phyloP scores from a whole-genome alignment of 2,888 invertebrate species.

The Leuctra nigra region DNA sequence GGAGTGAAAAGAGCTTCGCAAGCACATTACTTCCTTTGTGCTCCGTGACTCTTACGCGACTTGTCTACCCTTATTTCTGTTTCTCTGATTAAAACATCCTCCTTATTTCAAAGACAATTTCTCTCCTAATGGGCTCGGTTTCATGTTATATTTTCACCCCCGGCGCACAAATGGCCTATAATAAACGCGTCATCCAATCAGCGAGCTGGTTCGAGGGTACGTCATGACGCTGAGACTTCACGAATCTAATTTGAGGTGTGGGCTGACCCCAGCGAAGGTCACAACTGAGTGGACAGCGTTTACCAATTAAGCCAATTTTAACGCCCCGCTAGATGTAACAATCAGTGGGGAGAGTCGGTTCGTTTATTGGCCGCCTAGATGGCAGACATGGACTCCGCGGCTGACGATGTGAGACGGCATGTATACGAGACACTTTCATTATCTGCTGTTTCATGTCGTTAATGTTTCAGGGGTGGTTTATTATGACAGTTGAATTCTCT shows the following conservation, averaged over 20 bases:
- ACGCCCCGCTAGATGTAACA: not conserved
- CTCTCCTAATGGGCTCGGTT: not conserved
- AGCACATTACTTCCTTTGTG: not conserved
- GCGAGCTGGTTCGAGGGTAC: too few relatives aligned
- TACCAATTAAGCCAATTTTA: constrained; percentile 22
- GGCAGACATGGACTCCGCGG: too few relatives aligned
- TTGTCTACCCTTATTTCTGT: constrained; percentile 9
- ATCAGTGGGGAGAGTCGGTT: not conserved
- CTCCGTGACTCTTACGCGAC: not conserved
- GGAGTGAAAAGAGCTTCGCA: constrained; percentile 13
- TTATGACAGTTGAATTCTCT: too few relatives aligned
- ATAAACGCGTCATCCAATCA: constrained; percentile 5
- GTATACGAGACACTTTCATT: too few relatives aligned
- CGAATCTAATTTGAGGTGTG: constrained; percentile 17
- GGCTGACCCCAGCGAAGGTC: constrained; percentile 13
- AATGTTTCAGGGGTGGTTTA: too few relatives aligned
- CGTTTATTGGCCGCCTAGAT: too few relatives aligned
- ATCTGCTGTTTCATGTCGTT: too few relatives aligned
- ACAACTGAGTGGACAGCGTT: constrained; percentile 18
- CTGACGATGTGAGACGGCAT: too few relatives aligned
- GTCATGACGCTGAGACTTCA: too few relatives aligned
- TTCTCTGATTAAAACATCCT: constrained; percentile 7
- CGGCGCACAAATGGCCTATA: not conserved
- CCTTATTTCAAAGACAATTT: constrained; percentile 9
- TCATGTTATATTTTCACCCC: not conserved